phyloP scores from a whole-genome alignment of 2,113 vertebrate species.

The Alces alces region DNA sequence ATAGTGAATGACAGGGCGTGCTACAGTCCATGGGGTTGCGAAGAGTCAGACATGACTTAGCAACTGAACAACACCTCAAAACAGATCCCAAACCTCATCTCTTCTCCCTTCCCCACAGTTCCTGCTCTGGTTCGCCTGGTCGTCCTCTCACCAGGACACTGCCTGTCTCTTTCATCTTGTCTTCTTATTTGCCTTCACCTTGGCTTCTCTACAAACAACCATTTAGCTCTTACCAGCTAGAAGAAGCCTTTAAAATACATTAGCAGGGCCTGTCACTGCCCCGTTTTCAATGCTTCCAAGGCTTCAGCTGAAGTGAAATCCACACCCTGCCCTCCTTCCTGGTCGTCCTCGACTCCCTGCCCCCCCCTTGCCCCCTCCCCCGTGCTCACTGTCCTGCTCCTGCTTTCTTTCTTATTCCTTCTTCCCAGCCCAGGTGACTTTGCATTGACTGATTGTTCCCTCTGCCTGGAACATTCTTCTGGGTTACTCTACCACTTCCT shows the following conservation, averaged over 20 bases:
- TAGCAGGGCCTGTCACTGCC: neutral
- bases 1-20: neutral
- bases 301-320: neutral
- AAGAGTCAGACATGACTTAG: neutral
- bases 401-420: neutral
- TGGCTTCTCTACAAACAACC: neutral
- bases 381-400: neutral
- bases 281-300: neutral
- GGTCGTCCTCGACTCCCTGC: accelerated
- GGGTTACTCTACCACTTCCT: neutral
- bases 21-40: neutral
- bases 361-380: neutral
- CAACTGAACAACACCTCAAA: neutral
- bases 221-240: neutral
- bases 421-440: neutral
- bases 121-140: accelerated
- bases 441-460: neutral
- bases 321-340: accelerated
- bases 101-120: neutral
- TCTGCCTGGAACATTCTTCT: neutral
- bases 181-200: accelerated
- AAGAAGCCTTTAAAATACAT: neutral
- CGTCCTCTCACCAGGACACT: neutral
- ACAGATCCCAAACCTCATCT: neutral
- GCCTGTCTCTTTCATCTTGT: too few relatives aligned